Evolutionary conservation across 2,797 vertebrate species (phyloP).

Genomic region (Ctenosaura bakeri): DNA sequence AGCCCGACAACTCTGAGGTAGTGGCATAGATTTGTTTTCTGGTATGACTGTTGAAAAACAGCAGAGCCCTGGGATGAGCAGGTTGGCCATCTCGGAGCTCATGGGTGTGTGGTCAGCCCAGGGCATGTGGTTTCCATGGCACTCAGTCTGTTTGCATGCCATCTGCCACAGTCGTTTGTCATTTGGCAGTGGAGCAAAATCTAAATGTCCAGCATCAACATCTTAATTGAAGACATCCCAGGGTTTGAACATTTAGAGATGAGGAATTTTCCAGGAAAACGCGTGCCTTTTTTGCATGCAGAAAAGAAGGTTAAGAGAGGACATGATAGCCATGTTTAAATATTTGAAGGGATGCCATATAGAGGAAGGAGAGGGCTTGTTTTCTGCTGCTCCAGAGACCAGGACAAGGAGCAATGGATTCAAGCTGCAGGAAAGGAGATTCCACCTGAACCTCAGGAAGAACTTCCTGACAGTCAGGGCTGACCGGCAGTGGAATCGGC

Average conservation of each 20-base stretch:
- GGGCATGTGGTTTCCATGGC: no score
- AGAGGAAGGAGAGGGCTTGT: no score
- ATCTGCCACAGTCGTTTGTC: not conserved
- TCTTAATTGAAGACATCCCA: slow-evolving; percentile 8
- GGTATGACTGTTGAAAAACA: not conserved
- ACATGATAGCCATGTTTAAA: no score
- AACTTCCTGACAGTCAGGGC: no score
- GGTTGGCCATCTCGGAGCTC: not conserved
- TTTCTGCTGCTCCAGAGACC: no score
- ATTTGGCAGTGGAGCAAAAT: not conserved
- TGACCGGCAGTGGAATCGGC: no score
- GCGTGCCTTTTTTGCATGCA: not conserved
- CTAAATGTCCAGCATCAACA: not conserved
- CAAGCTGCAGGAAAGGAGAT: no score
- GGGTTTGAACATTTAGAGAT: not conserved
- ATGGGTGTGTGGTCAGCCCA: no score
- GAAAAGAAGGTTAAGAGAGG: no score
- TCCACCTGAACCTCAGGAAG: no score
- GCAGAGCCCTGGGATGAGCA: not conserved
- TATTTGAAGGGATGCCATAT: no score
- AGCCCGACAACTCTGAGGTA: not conserved
- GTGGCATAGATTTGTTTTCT: not conserved
- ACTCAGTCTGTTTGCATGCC: not conserved
- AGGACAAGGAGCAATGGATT: no score
- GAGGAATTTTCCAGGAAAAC: not conserved